Base-by-base conservation (phyloP, 2,888 invertebrate species). In the Hypselothyrea guttata region DNA sequence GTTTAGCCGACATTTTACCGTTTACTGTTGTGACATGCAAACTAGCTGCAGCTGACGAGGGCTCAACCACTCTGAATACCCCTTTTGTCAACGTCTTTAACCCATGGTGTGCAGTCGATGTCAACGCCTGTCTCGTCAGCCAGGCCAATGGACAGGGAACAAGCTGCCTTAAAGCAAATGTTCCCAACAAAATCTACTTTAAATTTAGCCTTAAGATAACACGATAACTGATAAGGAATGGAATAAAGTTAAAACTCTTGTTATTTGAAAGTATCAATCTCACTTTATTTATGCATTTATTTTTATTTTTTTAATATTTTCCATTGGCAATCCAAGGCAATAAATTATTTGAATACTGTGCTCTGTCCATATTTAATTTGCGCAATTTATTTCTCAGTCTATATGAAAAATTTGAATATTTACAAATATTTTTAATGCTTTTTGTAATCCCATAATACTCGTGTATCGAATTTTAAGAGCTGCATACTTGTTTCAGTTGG, bases 1-100 rank as follows among this genome's bases (percentile, higher is more conserved):
- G 63, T 71, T 66, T 79, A 42, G 64, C 79, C 75, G 76, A 79
- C 86, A 67, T 79, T 75, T 22, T 62, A 60, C 86, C 79, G 79
- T 85, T 85, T 71, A 64, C 85, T 64, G 66, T 71, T 75, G 63
- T 79, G 79, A 79, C 86, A 79, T 83, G 61, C 62, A 60, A 67
- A 69, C 78, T 84, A 65, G 72, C 41, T 77, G 60, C 40, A 18
- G 12, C 54, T 53, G 64, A 34, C 68, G 56, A 76, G 53, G 16
- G 37, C 15, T n/a, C 74, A 59, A 27, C 60, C 59, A 59, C 56
- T 55, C 61, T 62, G 71, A 74, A 5, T 75, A 60, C 35, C 64
- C 59, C 63, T 53, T 60, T 76, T 81, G 69, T 81, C 75, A 59
- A 58, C 59, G 58, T 58, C 67, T 47, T 31, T 45, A 46, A 37